These are phyloP conservation scores for Thaumetopoea pityocampa DNA, from an alignment of 1,140 invertebrate genomes.

Conservation along the genomic window DNA sequence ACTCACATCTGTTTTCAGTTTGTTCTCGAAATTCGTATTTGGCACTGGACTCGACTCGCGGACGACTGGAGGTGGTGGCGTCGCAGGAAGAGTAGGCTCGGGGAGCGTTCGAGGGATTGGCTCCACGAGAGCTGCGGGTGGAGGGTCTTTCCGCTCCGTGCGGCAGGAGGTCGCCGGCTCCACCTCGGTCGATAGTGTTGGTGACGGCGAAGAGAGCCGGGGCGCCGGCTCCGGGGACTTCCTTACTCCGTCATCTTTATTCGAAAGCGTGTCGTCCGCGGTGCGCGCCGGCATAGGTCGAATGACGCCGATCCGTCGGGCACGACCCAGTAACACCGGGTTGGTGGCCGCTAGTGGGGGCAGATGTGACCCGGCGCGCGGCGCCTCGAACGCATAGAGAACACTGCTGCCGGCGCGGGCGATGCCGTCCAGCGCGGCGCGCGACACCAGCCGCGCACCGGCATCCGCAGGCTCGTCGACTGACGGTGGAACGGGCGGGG, in stretches of 20 bases:
- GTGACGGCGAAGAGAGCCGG: conserved; percentile 33
- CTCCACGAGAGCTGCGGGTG: conserved; percentile 49
- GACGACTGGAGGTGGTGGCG: conserved; percentile 9
- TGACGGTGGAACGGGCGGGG: background rate
- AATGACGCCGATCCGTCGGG: conserved; percentile 77
- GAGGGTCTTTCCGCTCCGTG: conserved; percentile 37
- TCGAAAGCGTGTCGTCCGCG: conserved; percentile 25
- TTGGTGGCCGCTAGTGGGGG: conserved; percentile 71
- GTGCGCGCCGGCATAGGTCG: conserved; percentile 74
- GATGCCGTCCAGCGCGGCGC: conserved; percentile 81
- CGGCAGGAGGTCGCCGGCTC: conserved; percentile 23
- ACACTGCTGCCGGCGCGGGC: conserved; percentile 79
- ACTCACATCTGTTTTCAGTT: conserved; percentile 15
- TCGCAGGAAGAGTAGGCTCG: conserved; percentile 9
- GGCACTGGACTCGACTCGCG: conserved; percentile 17
- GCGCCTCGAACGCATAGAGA: conserved; percentile 77
- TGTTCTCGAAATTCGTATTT: conserved; percentile 27
- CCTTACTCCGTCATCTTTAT: conserved; percentile 28
- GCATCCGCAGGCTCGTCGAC: conserved; percentile 2
- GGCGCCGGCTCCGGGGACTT: conserved; percentile 36
- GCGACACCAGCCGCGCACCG: conserved; percentile 67
- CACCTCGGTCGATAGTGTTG: conserved; percentile 27
- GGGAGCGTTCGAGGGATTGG: conserved; percentile 40
- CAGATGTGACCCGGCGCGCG: conserved; percentile 67
- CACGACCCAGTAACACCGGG: conserved; percentile 50